phyloP scores from a whole-genome alignment of 1,140 invertebrate genomes.

The Popillia japonica region DNA sequence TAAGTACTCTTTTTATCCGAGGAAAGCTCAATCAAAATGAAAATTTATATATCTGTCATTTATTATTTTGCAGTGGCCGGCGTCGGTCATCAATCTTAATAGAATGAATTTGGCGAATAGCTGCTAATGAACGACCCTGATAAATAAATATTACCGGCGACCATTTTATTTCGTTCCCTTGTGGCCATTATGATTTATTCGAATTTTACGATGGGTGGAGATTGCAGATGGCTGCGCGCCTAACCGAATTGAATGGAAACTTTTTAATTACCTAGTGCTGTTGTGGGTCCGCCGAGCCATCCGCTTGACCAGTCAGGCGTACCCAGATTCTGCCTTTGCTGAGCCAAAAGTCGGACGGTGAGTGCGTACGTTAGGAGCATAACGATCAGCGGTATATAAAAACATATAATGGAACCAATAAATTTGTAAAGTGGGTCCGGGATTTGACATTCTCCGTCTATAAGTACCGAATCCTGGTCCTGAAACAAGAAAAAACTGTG shows the following conservation, averaged over 20 bases:
- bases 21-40: neutral
- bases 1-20: neutral
- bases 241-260: constrained; percentile 62
- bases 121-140: constrained; percentile 15
- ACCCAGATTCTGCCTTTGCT: constrained; percentile 78
- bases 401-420: constrained; percentile 92
- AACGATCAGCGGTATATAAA: constrained; percentile 93
- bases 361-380: constrained; percentile 94
- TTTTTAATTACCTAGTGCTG: constrained; percentile 64
- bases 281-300: constrained; percentile 68
- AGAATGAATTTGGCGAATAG: constrained; percentile 20
- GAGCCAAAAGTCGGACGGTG: constrained; percentile 83
- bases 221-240: constrained; percentile 67
- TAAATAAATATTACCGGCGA: constrained; percentile 20
- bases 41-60: neutral
- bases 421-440: constrained; percentile 90
- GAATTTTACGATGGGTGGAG: constrained; percentile 29
- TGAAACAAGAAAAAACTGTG: constrained; percentile 61
- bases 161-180: constrained; percentile 20
- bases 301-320: constrained; percentile 67
- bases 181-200: constrained; percentile 17
- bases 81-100: constrained; percentile 18
- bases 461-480: constrained; percentile 81
- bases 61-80: neutral
- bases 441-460: constrained; percentile 83